Base-by-base conservation (phyloP, 2,888 invertebrate genomes). In the Vanessa cardui region DNA sequence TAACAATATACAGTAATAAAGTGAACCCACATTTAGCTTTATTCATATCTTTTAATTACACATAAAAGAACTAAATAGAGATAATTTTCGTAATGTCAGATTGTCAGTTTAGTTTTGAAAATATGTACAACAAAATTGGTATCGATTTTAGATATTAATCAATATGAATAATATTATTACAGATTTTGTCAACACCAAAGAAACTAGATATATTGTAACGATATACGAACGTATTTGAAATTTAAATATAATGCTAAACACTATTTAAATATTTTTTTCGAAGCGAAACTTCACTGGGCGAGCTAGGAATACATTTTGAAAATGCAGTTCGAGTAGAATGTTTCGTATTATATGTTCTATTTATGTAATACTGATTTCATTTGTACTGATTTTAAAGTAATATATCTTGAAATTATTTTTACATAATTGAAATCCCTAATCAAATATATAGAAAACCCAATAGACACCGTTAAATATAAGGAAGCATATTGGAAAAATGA, bases 401-500 rank as follows among this genome's bases (percentile, higher is more conserved):
- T n/a, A 20, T 20, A 54, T 54, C 18, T 18, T 47, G 15, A 16
- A 54, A 54, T 31, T 26, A 16, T 31, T n/a, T n/a, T 18, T 16
- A 54, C 16, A 16, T 54, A 21, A 50, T 54, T 15, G 26, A 59
- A 18, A 39, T 52, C 6, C 78, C 91, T 84, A 95, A 91, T 95
- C 95, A 76, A 96, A 93, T 79, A 97, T 95, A 86, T 98, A 98
- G 90, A 98, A 99, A 78, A 96, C 95, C 99, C 99, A 99, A 88
- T 99, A 99, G 77, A 97, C 96, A 50, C 97, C 96, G 87, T 99
- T 99, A 93, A 99, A 99, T 76, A 98, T 93, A 81, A 99, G 95
- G 88, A 99, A 99, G 78, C 98, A 96, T 73, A 99, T 96, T 0
- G 99, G 99, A 87, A 99, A 99, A 73, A 99, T 94, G 80, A 99